Evolutionary conservation across 1,140 invertebrate species (phyloP), one percentile per base, ranked within the genome.

Genomic region (Anadara kagoshimensis): DNA sequence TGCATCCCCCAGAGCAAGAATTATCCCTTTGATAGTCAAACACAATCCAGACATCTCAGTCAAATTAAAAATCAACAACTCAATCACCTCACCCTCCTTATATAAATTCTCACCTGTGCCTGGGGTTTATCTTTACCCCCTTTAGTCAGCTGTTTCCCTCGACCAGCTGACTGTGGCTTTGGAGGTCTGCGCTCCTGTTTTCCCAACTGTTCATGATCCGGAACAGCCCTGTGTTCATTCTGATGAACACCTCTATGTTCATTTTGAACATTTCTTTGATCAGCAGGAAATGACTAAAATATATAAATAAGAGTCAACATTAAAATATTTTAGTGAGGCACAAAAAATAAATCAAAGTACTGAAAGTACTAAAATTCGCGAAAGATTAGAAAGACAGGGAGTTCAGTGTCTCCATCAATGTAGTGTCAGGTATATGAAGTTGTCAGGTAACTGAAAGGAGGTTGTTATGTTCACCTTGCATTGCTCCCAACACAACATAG

Each of bases 61-160:
- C n/a, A n/a, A n/a, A n/a, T n/a, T n/a, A n/a, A n/a, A n/a, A n/a
- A n/a, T n/a, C n/a, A n/a, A n/a, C n/a, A n/a, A n/a, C n/a, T n/a
- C 29, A 54, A 36, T n/a, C 54, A 20, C 12, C 8, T 10, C 0
- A 11, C 22, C 16, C 22, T 43, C 56, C 24, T 29, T 49, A 49
- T 24, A 49, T 12, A 4, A 10, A 14, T 29, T 20, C 56, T 18
- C 62, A 75, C 73, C 62, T 75, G 73, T 54, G 61, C 73, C 47
- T 53, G 68, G 24, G 59, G 67, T 29, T 58, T 43, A 58, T 75
- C 73, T 59, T 57, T 53, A 1, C 53, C 54, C 26, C 51, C 53
- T 59, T 75, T 75, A n/a, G 51, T 54, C 45, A 53, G 62, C n/a
- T 61, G 59, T 57, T 66, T 75, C 29, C 73, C 73, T 49, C 73